Conservation (phyloP, 2,113 vertebrate species). For the Anas platyrhynchos region DNA sequence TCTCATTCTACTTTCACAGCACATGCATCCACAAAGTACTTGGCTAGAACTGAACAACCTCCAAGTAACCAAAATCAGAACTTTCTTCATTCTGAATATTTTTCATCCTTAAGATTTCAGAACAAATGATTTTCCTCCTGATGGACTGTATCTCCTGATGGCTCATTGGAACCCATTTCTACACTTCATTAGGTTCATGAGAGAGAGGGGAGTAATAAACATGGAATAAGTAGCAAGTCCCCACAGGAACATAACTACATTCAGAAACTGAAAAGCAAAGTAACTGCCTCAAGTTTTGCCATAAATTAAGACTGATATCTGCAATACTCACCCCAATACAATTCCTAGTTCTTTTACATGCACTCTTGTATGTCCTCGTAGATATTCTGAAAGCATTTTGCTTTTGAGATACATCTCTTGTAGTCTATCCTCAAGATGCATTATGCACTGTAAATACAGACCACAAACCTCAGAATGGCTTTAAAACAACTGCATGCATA, state of each 20-base stretch:
- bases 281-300: neutral
- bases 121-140: neutral
- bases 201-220: neutral
- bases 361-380: conserved; percentile 86
- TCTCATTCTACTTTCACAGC: neutral
- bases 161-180: neutral
- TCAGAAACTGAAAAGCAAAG: neutral
- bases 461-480: neutral
- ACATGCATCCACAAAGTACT: neutral
- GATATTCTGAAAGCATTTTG: conserved; percentile 90
- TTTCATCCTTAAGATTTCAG: neutral
- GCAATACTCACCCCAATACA: conserved; percentile 83
- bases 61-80: neutral
- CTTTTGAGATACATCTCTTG: conserved; percentile 92
- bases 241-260: neutral
- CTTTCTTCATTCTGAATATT: neutral
- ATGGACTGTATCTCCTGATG: neutral
- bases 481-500: neutral
- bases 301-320: neutral
- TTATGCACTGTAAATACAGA: conserved; percentile 79
- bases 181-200: neutral
- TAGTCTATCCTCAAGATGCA: conserved; percentile 89
- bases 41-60: neutral
- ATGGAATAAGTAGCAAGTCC: neutral
- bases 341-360: conserved; percentile 86